Conservation (phyloP, 2,113 vertebrate genomes). For the Regulus satrapa region DNA sequence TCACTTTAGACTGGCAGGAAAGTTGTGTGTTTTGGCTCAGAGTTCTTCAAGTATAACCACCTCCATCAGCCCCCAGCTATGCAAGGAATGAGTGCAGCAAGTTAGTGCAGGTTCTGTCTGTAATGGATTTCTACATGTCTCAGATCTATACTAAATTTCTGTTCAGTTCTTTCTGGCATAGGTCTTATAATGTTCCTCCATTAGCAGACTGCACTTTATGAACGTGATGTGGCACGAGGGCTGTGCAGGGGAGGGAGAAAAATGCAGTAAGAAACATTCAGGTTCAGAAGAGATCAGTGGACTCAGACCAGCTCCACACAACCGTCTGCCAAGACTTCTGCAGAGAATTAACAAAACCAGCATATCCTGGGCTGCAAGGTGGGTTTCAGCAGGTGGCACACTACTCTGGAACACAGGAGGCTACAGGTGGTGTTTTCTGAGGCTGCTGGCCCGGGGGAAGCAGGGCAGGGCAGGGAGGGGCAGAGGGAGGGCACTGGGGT, state of each 20-base stretch:
- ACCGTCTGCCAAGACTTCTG: not conserved
- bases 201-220: not conserved
- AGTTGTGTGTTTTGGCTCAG: not conserved
- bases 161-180: not conserved
- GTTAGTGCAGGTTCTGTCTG: constrained; percentile 18
- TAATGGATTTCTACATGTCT: not conserved
- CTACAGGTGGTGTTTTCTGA: not conserved
- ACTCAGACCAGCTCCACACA: not conserved
- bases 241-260: not conserved
- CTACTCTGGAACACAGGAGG: not conserved
- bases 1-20: not conserved
- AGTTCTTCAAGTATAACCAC: not conserved
- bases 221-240: not conserved
- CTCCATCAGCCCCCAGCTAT: not conserved
- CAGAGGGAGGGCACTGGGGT: not conserved
- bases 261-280: not conserved
- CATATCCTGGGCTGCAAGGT: rapidly evolving
- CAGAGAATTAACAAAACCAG: not conserved
- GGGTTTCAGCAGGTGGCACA: not conserved
- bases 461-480: not conserved
- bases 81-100: constrained; percentile 22
- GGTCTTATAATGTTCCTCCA: not conserved
- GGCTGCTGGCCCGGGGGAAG: not conserved
- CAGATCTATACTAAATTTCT: not conserved
- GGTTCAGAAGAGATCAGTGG: not conserved